Percentiles rank a stretch among this genome's conserved stretches.
Evolutionary conservation across 2,888 invertebrate species (phyloP).

Genomic region (Drosophila falleni): DNA sequence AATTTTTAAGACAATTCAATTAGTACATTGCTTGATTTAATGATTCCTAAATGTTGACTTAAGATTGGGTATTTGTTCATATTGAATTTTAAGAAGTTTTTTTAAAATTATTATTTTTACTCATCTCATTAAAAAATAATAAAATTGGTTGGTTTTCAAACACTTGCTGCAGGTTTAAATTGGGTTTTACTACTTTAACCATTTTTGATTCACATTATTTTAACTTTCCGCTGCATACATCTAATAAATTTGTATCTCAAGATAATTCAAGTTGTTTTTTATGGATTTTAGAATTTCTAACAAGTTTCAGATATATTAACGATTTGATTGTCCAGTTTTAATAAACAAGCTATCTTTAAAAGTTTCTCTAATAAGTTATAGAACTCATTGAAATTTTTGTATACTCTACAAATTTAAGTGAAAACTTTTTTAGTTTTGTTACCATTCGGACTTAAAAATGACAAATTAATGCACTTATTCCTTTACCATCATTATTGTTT

Average conservation of each 20-base stretch:
- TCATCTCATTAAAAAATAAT: background rate
- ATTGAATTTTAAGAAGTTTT: no score
- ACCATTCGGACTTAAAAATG: background rate
- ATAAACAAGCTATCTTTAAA: background rate
- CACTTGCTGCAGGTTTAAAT: background rate
- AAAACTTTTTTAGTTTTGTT: background rate
- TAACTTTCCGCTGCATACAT: background rate
- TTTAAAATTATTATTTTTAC: background rate
- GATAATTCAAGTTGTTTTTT: background rate
- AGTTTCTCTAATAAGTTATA: background rate
- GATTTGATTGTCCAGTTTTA: background rate
- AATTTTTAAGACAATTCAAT: conserved; percentile 1
- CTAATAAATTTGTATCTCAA: background rate
- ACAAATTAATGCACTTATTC: background rate
- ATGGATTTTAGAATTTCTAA: background rate
- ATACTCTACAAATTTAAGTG: background rate
- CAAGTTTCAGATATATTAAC: background rate
- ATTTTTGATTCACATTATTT: background rate
- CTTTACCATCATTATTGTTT: background rate
- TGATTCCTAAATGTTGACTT: background rate
- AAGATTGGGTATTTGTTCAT: no score
- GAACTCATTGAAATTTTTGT: background rate
- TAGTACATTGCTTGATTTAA: background rate
- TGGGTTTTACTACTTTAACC: background rate
- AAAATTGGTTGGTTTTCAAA: background rate